Base-by-base conservation (phyloP, 2,888 invertebrate species). In the Leistus spinibarbis region DNA sequence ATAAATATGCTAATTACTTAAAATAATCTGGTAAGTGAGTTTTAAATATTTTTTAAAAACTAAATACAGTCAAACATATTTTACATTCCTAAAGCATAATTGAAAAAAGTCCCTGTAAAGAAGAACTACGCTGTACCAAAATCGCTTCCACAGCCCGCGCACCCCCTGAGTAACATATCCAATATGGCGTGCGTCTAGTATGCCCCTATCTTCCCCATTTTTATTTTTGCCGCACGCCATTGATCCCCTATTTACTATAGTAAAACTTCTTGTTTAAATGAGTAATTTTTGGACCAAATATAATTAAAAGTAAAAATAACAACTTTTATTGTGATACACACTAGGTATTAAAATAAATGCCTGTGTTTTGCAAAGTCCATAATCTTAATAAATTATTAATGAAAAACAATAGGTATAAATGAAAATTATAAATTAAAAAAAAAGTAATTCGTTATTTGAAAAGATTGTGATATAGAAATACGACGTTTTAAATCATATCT, bases 271-370 rank as follows among this genome's bases (percentile, higher is more conserved):
- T 69, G 56, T 75, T 74, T 75, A 75, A 77, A 77, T 78, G 77
- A 77, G 77, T 77, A 76, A 79, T 74, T 77, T 2, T 79, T 77
- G 80, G 79, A 80, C 80, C 80, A 80, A 40, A 80, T 65, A 72
- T 68, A 40, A 10, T 40, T 40, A 40, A 40, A 40, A 40, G 40
- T n/a, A 60, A 71, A 75, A 76, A 76, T 72, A 76, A 79, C 76
- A 74, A 75, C 76, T 70, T 63, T 77, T 54, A 79, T 77, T 80
- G 80, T 80, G 79, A 80, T 80, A 80, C 76, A 77, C 76, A 76
- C 65, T 68, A 76, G 64, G 75, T 22, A 68, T 64, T 68, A 64
- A 75, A 69, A 40, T 40, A 40, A 53, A 63, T 22, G 68, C 69
- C 40, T 66, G 60, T 69, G 68, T 75, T 68, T 74, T 63, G 68